Evolutionary conservation across 2,888 invertebrate species (phyloP).

Genomic region (Theristus sp.): DNA sequence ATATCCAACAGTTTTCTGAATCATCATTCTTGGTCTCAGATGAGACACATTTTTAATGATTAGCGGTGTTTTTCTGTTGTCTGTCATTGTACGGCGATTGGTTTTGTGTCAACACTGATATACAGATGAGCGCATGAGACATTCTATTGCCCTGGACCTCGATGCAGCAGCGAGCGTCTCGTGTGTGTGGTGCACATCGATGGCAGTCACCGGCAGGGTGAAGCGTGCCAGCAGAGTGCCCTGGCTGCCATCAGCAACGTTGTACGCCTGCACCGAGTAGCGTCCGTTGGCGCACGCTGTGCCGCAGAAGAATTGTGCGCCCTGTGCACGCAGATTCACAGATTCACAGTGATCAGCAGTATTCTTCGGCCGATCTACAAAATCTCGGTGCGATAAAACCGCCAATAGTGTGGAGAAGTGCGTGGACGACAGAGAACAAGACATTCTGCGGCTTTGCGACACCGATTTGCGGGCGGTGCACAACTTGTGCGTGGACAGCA

Average conservation of each 20-base stretch:
- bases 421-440: too few relatives aligned
- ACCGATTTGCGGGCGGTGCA: too few relatives aligned
- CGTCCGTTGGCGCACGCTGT: neutral
- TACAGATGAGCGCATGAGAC: neutral
- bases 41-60: neutral
- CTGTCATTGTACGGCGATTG: too few relatives aligned
- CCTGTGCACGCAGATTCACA: too few relatives aligned
- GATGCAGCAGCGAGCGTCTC: neutral
- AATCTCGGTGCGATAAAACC: too few relatives aligned
- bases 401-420: too few relatives aligned
- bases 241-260: neutral
- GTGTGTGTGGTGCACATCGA: neutral
- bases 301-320: neutral
- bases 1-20: too few relatives aligned
- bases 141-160: neutral
- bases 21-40: neutral
- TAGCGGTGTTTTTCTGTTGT: neutral
- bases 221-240: neutral
- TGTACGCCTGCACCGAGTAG: neutral
- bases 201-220: neutral
- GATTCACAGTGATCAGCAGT: too few relatives aligned
- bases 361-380: too few relatives aligned
- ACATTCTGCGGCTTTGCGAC: too few relatives aligned
- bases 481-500: too few relatives aligned
- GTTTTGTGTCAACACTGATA: too few relatives aligned